These are phyloP conservation scores for Rhagonycha lutea DNA, from an alignment of 2,888 invertebrate genomes.

Conservation along the genomic window DNA sequence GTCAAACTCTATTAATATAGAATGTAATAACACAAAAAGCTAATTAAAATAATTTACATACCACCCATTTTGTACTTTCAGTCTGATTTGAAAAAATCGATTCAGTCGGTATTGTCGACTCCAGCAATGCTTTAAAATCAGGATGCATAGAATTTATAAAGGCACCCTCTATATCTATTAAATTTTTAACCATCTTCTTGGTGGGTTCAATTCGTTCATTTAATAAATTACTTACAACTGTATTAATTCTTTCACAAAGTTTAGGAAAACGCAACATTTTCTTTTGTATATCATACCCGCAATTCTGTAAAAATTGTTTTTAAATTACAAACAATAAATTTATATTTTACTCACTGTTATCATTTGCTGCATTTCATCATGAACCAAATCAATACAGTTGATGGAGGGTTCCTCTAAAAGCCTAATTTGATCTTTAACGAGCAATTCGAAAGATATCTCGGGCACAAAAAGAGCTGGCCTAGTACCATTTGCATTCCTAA, in stretches of 20 bases:
- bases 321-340: background rate
- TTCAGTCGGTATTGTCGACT: constrained; percentile 45
- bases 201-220: constrained; percentile 93
- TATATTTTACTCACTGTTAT: constrained; percentile 61
- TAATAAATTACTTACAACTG: constrained; percentile 94
- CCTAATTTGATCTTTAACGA: constrained; percentile 96
- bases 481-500: constrained; percentile 93
- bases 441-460: constrained; percentile 95
- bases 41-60: background rate
- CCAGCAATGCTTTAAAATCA: constrained; percentile 87
- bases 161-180: constrained; percentile 95
- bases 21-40: background rate
- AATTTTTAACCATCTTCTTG: constrained; percentile 95
- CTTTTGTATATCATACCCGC: constrained; percentile 96
- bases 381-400: constrained; percentile 95
- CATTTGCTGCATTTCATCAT: constrained; percentile 99
- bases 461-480: constrained; percentile 89
- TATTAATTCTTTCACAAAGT: constrained; percentile 95
- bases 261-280: constrained; percentile 98
- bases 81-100: constrained; percentile 51
- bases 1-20: background rate
- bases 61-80: constrained; percentile 31
- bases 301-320: constrained; percentile 69
- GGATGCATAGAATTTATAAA: constrained; percentile 99
- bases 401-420: constrained; percentile 95